These are phyloP conservation scores for Knipowitschia caucasica DNA, from an alignment of 2,797 vertebrate genomes.

Conservation along the genomic window DNA sequence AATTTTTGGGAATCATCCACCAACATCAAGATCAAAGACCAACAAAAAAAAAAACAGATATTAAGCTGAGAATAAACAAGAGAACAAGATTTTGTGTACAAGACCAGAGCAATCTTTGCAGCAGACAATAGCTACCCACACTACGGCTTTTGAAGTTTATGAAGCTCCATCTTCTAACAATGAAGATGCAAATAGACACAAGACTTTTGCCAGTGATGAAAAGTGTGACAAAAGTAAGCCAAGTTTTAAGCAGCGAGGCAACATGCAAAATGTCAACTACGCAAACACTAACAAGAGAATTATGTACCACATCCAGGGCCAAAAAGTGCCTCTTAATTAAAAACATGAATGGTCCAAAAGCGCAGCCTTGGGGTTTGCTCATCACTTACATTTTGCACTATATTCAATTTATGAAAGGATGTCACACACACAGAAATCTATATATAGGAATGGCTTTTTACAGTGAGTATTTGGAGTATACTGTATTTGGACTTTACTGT, in stretches of 20 bases:
- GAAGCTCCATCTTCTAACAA: constrained; percentile 8
- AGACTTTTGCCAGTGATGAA: not conserved
- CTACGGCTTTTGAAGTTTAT: constrained; percentile 13
- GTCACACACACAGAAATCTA: too few species aligned
- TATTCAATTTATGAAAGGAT: too few species aligned
- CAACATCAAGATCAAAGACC: not conserved
- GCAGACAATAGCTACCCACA: constrained; percentile 7
- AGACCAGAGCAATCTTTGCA: constrained; percentile 16
- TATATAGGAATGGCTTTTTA: too few species aligned
- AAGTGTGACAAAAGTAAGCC: not conserved
- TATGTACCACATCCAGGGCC: not conserved
- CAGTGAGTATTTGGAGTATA: not conserved
- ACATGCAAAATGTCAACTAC: not conserved
- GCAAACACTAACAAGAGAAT: not conserved
- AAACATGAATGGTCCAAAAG: constrained; percentile 2
- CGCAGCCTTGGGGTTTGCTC: not conserved
- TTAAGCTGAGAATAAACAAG: not conserved
- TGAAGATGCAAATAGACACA: not conserved
- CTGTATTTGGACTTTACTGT: not conserved
- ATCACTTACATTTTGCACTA: not conserved
- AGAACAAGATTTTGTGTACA: not conserved
- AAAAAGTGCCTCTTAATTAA: not conserved
- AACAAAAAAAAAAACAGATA: too few species aligned
- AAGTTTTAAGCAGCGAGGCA: not conserved
- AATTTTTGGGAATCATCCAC: not conserved